Conservation (phyloP, 2,797 vertebrate species). For the Hoplostethus atlanticus region DNA sequence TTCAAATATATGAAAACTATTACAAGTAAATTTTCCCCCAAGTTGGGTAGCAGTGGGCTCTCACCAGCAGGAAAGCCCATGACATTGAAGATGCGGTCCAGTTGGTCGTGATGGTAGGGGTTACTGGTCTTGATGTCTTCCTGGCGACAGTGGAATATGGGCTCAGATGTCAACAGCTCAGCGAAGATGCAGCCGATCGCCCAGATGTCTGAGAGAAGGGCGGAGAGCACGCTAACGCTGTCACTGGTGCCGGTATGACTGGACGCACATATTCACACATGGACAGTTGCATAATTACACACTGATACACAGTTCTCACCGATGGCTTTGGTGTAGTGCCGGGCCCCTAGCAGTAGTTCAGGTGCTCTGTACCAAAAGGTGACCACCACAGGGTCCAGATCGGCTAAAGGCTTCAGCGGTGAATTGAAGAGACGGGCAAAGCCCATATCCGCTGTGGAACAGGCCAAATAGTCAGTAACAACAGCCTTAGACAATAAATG, state of each 20-base stretch:
- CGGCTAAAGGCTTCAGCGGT: constrained; percentile 99
- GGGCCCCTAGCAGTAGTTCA: constrained; percentile 97
- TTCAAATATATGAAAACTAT: no score
- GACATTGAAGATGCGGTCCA: constrained; percentile 99
- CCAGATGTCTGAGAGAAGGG: constrained; percentile 93
- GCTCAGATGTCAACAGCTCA: constrained; percentile 99
- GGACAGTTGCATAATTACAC: not conserved
- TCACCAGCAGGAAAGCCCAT: constrained; percentile 99
- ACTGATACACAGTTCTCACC: constrained; percentile 84
- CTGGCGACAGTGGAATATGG: constrained; percentile 99
- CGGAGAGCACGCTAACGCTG: not conserved
- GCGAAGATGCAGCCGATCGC: constrained; percentile 99
- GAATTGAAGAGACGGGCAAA: constrained; percentile 99
- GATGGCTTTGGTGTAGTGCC: constrained; percentile 99
- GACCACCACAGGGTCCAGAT: constrained; percentile 99
- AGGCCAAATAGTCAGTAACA: not conserved
- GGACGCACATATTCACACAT: not conserved
- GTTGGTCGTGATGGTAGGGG: constrained; percentile 99
- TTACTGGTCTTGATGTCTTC: constrained; percentile 99
- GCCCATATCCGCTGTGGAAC: constrained; percentile 95
- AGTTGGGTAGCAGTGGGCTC: not conserved
- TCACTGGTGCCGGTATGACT: not conserved
- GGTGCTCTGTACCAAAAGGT: constrained; percentile 99
- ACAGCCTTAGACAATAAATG: not conserved
- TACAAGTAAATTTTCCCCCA: not conserved